A percentile compares a stretch with the other conserved stretches of the same genome.
phyloP scores from a whole-genome alignment of 2,888 invertebrate species.

The Pterobdella sp. region DNA sequence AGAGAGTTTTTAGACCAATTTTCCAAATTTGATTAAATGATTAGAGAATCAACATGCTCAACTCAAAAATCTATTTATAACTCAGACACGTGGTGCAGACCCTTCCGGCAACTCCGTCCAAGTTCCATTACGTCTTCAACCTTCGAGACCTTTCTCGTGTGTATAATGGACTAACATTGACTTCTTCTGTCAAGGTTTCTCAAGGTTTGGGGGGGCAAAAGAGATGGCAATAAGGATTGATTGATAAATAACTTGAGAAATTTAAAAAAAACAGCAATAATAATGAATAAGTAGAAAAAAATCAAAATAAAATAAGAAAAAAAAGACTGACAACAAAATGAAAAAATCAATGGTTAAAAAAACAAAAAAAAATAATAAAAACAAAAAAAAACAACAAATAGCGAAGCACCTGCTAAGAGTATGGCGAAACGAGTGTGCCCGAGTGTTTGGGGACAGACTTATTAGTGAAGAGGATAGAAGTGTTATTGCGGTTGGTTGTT shows the following conservation, averaged over 20 bases:
- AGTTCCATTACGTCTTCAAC: slow-evolving; percentile 90
- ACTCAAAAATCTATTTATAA: no score
- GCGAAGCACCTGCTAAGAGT: slow-evolving; percentile 67
- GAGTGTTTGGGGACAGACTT: slow-evolving; percentile 79
- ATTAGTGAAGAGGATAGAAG: slow-evolving; percentile 58
- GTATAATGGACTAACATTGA: slow-evolving; percentile 70
- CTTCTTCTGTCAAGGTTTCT: slow-evolving; percentile 64
- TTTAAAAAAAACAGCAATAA: no score
- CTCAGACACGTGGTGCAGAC: slow-evolving; percentile 60
- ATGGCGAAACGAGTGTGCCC: slow-evolving; percentile 81
- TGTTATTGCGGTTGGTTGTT: slow-evolving; percentile 43
- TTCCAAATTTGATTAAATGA: no score
- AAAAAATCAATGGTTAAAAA: not conserved
- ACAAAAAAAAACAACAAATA: not conserved
- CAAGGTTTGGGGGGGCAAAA: slow-evolving; percentile 46
- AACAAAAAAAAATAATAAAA: not conserved
- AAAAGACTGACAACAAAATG: not conserved
- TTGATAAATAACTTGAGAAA: no score
- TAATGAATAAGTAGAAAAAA: not conserved
- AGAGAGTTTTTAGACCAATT: no score
- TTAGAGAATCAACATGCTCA: no score
- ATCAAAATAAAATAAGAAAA: not conserved
- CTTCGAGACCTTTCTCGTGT: slow-evolving; percentile 79
- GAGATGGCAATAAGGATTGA: no score
- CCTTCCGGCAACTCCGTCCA: slow-evolving; percentile 80